phyloP scores from a whole-genome alignment of 2,797 vertebrate species.

The Margarornis squamiger region DNA sequence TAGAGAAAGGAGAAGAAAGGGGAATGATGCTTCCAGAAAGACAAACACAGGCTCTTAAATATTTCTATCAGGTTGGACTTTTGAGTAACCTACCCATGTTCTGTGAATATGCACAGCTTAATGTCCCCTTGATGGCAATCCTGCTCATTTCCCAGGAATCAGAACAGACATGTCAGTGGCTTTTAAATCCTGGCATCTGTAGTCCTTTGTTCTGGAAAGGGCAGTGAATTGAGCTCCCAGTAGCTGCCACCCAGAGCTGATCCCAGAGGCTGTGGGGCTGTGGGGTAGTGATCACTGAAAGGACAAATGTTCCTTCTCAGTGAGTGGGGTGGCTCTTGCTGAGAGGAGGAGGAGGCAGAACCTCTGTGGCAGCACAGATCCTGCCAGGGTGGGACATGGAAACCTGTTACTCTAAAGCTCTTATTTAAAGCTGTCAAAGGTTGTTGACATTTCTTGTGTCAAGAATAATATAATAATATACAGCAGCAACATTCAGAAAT shows the following conservation, averaged over 20 bases:
- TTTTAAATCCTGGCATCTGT: background rate
- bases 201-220: background rate
- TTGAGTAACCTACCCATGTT: rapidly evolving
- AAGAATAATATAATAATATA: background rate
- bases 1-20: background rate
- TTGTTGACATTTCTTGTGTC: background rate
- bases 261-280: background rate
- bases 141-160: background rate
- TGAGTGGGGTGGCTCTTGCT: no score
- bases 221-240: background rate
- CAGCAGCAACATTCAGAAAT: background rate
- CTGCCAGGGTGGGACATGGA: no score
- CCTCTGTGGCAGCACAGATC: no score
- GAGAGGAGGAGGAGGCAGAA: no score
- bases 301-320: background rate
- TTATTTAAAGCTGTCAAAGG: background rate
- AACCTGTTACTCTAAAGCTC: background rate
- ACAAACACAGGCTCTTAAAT: background rate
- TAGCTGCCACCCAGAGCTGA: background rate
- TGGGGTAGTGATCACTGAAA: background rate
- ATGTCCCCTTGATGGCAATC: background rate
- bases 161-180: background rate
- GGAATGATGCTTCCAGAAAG: background rate
- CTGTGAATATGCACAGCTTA: background rate
- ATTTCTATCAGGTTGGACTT: background rate